A percentile compares a stretch with the other conserved stretches of the same genome.
Conservation (phyloP, 1,140 invertebrate genomes). For the Metopolophium dirhodum region DNA sequence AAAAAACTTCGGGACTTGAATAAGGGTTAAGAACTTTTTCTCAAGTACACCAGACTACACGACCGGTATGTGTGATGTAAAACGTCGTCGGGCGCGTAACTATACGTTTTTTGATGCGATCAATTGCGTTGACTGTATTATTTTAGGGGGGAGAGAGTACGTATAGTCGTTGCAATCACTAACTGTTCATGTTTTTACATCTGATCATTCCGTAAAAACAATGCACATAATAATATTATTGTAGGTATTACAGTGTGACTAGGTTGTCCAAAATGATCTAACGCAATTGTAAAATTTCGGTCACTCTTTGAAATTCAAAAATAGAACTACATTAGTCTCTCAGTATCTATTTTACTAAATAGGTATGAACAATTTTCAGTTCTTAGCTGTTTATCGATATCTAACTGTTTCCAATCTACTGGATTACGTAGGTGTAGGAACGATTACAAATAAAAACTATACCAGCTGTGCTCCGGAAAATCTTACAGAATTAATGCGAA, state of each 20-base stretch:
- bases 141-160: background rate
- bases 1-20: too few species aligned
- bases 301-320: background rate
- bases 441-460: background rate
- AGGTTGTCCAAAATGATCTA: too few species aligned
- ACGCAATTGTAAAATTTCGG: too few species aligned
- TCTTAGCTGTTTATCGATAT: background rate
- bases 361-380: background rate
- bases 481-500: background rate
- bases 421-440: background rate
- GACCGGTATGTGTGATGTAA: background rate
- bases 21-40: background rate
- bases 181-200: background rate
- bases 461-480: background rate
- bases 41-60: background rate
- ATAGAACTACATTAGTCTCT: background rate
- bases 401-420: background rate
- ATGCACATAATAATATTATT: background rate
- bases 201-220: background rate
- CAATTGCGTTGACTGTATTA: background rate
- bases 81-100: too few species aligned
- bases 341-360: too few species aligned
- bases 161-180: background rate
- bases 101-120: background rate
- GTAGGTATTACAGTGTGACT: background rate